Percentiles rank a stretch among this genome's conserved stretches.
These are phyloP conservation scores for Mimachlamys varia DNA, from an alignment of 2,888 invertebrate species.

Conservation along the genomic window DNA sequence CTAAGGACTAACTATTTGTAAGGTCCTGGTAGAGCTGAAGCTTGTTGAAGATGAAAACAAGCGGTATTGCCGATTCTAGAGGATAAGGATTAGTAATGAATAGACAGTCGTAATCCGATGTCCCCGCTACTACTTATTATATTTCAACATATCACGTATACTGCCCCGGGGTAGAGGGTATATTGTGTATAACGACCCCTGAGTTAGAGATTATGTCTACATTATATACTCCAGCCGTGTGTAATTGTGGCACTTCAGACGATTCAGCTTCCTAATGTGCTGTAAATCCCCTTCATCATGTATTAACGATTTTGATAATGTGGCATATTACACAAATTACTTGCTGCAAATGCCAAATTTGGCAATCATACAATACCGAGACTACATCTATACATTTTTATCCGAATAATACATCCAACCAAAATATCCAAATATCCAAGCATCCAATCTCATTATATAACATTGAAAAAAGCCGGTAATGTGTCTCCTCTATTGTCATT, in stretches of 20 bases:
- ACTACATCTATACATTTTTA: no score
- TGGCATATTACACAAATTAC: no score
- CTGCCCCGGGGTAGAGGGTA: no score
- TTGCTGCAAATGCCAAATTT: background rate
- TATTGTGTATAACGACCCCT: no score
- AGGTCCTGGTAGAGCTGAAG: background rate
- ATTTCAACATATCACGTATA: no score
- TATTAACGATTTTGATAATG: no score
- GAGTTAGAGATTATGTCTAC: no score
- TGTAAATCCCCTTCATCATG: background rate
- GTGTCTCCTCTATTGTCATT: no score
- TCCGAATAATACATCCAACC: background rate
- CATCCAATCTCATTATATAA: background rate
- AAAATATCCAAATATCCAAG: background rate
- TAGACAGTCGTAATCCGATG: background rate
- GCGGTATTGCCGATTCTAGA: background rate
- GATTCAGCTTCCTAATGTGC: background rate
- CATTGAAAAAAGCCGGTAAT: background rate
- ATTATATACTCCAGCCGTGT: no score
- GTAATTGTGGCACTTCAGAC: background rate
- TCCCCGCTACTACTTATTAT: no score
- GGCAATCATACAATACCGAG: background rate
- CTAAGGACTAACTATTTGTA: background rate
- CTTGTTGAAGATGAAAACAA: no score
- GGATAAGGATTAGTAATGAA: background rate